These are phyloP conservation scores for Eunapius fragilis DNA, from an alignment of 37 sponge, comb jelly and placozoan genomes.

Conservation along the genomic window DNA sequence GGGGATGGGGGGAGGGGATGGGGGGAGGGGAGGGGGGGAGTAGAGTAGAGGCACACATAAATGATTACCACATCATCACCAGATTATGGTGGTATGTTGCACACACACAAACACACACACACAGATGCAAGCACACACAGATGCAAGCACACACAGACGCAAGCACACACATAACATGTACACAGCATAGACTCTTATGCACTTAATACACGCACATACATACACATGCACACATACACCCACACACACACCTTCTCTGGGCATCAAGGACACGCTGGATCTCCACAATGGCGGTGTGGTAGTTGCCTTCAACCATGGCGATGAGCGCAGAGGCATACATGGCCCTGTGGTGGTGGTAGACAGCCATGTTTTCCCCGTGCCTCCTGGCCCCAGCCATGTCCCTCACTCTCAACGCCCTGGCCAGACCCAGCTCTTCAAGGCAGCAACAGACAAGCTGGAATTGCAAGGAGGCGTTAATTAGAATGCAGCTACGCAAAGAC, in stretches of 20 bases:
- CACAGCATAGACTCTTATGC: too few relatives aligned
- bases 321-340: neutral
- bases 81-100: too few relatives aligned
- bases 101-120: too few relatives aligned
- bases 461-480: neutral
- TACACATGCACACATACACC: too few relatives aligned
- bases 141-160: too few relatives aligned
- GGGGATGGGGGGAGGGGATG: too few relatives aligned
- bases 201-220: too few relatives aligned
- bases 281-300: neutral
- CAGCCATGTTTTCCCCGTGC: slow-evolving; percentile 14
- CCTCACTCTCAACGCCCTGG: neutral
- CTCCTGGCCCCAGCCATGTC: neutral
- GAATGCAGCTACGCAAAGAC: neutral
- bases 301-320: neutral
- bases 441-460: slow-evolving; percentile 20
- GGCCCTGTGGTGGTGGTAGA: slow-evolving; percentile 9
- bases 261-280: neutral
- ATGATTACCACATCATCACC: too few relatives aligned
- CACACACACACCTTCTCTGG: neutral
- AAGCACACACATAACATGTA: too few relatives aligned
- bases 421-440: slow-evolving; percentile 28
- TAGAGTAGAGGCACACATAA: too few relatives aligned
- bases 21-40: too few relatives aligned
- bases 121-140: too few relatives aligned